Base-by-base conservation (phyloP, 2,888 invertebrate species). In the Eilema depressum region DNA sequence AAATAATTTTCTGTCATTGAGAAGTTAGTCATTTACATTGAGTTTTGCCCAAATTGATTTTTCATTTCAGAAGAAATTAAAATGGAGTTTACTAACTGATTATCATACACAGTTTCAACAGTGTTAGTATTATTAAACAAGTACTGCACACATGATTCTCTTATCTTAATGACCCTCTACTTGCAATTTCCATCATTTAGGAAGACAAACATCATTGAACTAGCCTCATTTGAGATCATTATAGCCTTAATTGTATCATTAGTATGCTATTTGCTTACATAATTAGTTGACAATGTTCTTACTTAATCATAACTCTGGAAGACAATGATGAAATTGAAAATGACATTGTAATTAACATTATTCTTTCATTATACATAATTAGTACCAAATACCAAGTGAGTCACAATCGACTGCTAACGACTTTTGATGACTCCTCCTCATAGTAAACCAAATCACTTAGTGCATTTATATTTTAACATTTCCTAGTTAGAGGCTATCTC, bases 261-360 rank as follows among this genome's bases (percentile, higher is more conserved):
- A 10, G n/a, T 53, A 10, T 5, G n/a, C 53, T 53, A 53, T n/a
- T n/a, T 53, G 53, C 53, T 53, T n/a, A 20, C 53, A 47, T 47
- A 53, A 53, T 53, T 53, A 53, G 53, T 53, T 53, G n/a, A 53
- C 20, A n/a, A 53, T 53, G 53, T 53, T 53, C n/a, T 53, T 53
- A 53, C 10, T 20, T 53, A 2, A 53, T n/a, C 7, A n/a, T 53
- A 2, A 53, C 20, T 47, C 7, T 53, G n/a, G n/a, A n/a, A 8
- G 53, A 53, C 53, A 53, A 53, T n/a, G n/a, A 53, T 53, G 53
- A 53, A 53, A 53, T 53, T n/a, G 1, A n/a, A n/a, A 53, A 53
- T n/a, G n/a, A 53, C 47, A 4, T 41, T 20, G 47, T 47, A 47
- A 3, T 47, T 20, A 20, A 20, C 47, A 47, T 53, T 53, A 53